Base-by-base conservation (phyloP, 2,888 invertebrate species). In the Corbicula japonica region DNA sequence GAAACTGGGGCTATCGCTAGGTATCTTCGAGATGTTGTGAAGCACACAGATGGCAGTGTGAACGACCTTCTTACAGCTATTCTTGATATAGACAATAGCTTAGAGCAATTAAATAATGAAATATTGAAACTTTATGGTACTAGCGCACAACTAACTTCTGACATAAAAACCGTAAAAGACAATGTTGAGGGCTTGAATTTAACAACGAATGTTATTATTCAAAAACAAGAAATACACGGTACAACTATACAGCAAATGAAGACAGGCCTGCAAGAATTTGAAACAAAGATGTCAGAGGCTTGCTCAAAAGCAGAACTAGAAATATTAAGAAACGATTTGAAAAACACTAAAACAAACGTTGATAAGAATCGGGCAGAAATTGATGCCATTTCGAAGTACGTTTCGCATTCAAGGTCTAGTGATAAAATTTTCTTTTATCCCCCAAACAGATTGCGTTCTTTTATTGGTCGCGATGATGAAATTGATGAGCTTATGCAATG, bases 351-450 rank as follows among this genome's bases (percentile, higher is more conserved):
- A 2, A 52, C 26, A 26, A 23, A 23, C 6, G 28, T 52, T 28
- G 52, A 2, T 15, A n/a, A 28, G 35, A 34, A 58, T 18, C 35
- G 12, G 1, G 58, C 28, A 26, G 52, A 52, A 52, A 52, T 32
- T 6, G 44, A 44, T 30, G 44, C 44, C 18, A 44, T 61, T 1
- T 10, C 2, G 18, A 44, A 44, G 26, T 28, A 61, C n/a, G 18
- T 61, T 18, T 44, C 61, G n/a, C n/a, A 10, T 10, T 15, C 18
- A 18, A 61, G 61, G 30, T 46, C 61, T 1, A 15, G n/a, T 8
- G 46, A 61, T 23, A 44, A 44, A 44, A 5, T 44, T 30, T 61
- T 44, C 30, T 61, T 61, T 28, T 61, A 61, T 18, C 44, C 61
- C 8, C 61, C 61, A 61, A 61, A 61, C 30, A 61, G 61, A 38